Conservation (phyloP, 1,140 invertebrate genomes). For the Drosophila truncata region DNA sequence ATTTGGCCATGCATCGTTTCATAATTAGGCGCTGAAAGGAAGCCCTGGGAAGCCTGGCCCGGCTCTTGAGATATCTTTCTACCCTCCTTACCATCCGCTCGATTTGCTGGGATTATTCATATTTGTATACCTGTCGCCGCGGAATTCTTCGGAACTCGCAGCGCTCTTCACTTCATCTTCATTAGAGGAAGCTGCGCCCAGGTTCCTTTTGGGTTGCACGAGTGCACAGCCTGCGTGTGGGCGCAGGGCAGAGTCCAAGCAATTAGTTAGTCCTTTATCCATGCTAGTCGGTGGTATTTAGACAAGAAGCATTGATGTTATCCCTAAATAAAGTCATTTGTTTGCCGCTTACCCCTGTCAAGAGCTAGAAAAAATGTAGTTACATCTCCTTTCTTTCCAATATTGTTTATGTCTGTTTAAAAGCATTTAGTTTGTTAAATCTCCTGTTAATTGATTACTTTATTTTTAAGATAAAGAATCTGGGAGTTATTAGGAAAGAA, state of each 20-base stretch:
- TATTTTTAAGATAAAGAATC: neutral
- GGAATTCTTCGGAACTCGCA: constrained; percentile 57
- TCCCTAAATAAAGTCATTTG: constrained; percentile 22
- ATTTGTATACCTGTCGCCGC: constrained; percentile 69
- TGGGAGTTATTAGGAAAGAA: neutral
- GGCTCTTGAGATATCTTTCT: constrained; percentile 6
- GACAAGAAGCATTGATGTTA: constrained; percentile 8
- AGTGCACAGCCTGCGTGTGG: constrained; percentile 50
- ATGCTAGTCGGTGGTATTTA: constrained; percentile 51
- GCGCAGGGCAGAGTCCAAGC: constrained; percentile 10
- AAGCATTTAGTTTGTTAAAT: neutral
- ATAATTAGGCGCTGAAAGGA: constrained; percentile 57
- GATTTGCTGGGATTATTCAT: constrained; percentile 43
- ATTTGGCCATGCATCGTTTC: constrained; percentile 58
- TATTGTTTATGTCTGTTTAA: neutral
- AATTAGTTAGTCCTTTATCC: constrained; percentile 67
- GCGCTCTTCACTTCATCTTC: constrained; percentile 64
- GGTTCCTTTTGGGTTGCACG: constrained; percentile 8
- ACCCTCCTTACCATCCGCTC: constrained; percentile 19
- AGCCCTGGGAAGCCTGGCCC: constrained; percentile 16
- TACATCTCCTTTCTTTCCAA: neutral
- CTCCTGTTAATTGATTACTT: neutral
- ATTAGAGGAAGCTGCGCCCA: constrained; percentile 41
- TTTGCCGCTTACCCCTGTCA: constrained; percentile 17
- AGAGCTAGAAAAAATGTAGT: neutral